phyloP scores from a whole-genome alignment of 2,888 invertebrate species.

The Pantelozetes paolii region DNA sequence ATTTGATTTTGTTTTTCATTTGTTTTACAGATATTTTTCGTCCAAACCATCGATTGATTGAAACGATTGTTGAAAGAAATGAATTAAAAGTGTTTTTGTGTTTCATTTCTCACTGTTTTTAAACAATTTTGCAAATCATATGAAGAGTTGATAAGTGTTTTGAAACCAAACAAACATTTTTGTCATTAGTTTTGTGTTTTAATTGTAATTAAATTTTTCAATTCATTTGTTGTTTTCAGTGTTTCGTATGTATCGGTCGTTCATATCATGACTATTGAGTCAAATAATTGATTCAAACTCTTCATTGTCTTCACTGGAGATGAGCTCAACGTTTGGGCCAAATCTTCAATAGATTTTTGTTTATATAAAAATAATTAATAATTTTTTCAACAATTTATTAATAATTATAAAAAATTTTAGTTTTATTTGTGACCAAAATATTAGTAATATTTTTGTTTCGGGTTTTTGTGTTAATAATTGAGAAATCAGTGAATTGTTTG shows the following conservation, averaged over 20 bases:
- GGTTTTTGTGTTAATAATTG: neutral
- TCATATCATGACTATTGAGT: neutral
- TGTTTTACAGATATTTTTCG: neutral
- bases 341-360: neutral
- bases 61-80: neutral
- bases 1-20: neutral
- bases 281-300: slow-evolving; percentile 1
- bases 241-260: neutral
- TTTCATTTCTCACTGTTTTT: neutral
- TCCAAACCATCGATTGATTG: slow-evolving; percentile 6
- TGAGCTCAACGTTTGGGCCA: slow-evolving; percentile 14
- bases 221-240: neutral
- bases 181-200: neutral
- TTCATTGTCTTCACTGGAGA: neutral
- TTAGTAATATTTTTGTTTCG: neutral
- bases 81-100: neutral
- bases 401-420: neutral
- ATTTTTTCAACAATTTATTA: neutral
- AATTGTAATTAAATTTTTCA: neutral
- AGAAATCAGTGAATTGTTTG: neutral
- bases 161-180: too few species aligned
- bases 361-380: too few species aligned
- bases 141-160: too few species aligned
- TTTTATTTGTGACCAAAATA: neutral
- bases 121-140: neutral